Evolutionary conservation across 1,140 invertebrate genomes (phyloP).

Genomic region (Onthophagus taurus): DNA sequence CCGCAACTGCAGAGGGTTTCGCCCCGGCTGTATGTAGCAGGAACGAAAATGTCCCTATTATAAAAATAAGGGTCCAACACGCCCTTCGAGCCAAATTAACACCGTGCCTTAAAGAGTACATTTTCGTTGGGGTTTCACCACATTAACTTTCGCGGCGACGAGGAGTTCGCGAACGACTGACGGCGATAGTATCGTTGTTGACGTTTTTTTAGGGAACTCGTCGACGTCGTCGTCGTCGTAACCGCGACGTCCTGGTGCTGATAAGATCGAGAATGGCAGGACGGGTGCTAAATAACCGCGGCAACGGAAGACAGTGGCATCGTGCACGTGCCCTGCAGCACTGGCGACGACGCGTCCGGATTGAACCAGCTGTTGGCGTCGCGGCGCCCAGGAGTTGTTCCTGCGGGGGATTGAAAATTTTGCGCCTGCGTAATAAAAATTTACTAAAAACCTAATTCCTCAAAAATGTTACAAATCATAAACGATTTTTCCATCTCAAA

Average conservation of each 20-base stretch:
- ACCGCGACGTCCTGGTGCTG: no score
- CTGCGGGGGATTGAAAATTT: constrained; percentile 7
- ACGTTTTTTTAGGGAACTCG: no score
- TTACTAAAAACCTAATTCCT: no score
- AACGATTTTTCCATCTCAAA: no score
- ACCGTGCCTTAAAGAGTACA: constrained; percentile 46
- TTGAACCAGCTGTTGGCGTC: constrained; percentile 28
- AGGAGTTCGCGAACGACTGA: no score
- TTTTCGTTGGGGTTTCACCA: no score
- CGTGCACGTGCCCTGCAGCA: constrained; percentile 26
- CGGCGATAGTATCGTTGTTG: no score
- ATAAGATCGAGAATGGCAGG: constrained; percentile 27
- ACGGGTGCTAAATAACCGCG: constrained; percentile 36
- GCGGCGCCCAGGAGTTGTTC: constrained; percentile 25
- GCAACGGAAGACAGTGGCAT: constrained; percentile 31
- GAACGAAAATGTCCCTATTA: constrained; percentile 16
- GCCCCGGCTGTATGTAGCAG: constrained; percentile 24
- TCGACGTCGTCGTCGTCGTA: no score
- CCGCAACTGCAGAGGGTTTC: background rate
- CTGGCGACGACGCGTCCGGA: constrained; percentile 23
- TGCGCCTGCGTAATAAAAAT: constrained; percentile 9
- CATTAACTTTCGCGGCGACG: no score
- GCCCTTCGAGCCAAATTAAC: constrained; percentile 47
- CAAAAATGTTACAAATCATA: background rate
- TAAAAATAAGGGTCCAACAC: constrained; percentile 36